Percentiles rank a stretch among this genome's conserved stretches.
phyloP scores from a whole-genome alignment of 1,140 invertebrate genomes.

The Intoshia linei region DNA sequence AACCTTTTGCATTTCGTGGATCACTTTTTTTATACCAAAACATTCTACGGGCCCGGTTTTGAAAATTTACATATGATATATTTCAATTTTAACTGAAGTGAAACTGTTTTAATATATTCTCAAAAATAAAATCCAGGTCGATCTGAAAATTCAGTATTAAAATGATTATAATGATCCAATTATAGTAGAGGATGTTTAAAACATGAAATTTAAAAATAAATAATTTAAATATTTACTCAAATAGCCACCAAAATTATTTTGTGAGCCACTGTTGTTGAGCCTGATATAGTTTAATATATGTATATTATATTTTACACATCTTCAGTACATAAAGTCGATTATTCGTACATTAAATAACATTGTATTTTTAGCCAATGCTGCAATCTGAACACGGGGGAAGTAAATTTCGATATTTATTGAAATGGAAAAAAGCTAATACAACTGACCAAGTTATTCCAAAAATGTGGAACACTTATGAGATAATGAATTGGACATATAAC shows the following conservation, averaged over 20 bases:
- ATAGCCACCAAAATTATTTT: too few relatives aligned
- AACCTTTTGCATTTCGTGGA: too few relatives aligned
- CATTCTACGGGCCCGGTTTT: too few relatives aligned
- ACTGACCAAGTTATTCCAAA: not conserved
- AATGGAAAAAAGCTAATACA: conserved; percentile 42
- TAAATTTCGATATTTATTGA: conserved; percentile 56
- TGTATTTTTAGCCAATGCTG: conserved; percentile 40
- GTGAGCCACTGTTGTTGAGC: not conserved
- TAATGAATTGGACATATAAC: conserved; percentile 3
- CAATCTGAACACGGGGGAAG: conserved; percentile 78
- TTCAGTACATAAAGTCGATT: not conserved
- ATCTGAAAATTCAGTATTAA: too few relatives aligned
- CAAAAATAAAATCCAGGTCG: too few relatives aligned
- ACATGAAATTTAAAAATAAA: not conserved
- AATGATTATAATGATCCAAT: too few relatives aligned
- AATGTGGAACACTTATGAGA: conserved; percentile 5
- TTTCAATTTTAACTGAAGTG: too few relatives aligned
- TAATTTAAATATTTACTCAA: too few relatives aligned
- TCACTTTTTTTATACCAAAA: too few relatives aligned
- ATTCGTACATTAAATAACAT: not conserved
- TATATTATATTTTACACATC: not conserved
- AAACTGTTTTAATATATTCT: too few relatives aligned
- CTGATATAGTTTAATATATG: not conserved
- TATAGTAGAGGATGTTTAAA: not conserved
- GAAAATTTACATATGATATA: too few relatives aligned